Conservation (phyloP, 2,113 vertebrate species). For the Mohoua ochrocephala region DNA sequence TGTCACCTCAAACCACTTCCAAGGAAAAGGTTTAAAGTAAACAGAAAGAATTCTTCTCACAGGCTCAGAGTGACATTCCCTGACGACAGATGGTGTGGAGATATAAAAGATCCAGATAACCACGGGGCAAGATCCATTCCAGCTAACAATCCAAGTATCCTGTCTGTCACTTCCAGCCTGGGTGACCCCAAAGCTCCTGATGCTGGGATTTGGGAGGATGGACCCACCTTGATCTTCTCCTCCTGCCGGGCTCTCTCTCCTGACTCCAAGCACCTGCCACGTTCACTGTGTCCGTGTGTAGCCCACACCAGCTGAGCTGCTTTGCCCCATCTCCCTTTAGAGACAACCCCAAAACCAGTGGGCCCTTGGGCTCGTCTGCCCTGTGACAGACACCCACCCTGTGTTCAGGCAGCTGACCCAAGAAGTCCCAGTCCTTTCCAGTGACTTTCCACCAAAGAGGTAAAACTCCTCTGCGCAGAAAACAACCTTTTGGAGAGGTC, state of each 20-base stretch:
- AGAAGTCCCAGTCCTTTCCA: not conserved
- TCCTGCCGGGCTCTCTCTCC: not conserved
- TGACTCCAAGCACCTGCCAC: not conserved
- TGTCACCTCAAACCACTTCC: not conserved
- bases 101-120: not conserved
- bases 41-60: not conserved
- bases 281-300: rapidly evolving
- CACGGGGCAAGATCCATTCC: not conserved
- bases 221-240: not conserved
- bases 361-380: not conserved
- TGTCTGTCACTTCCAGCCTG: not conserved
- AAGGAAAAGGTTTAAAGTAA: not conserved
- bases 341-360: not conserved
- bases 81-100: not conserved
- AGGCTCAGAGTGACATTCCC: not conserved
- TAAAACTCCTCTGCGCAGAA: not conserved
- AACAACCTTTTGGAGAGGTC: not conserved
- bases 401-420: not conserved
- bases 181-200: not conserved
- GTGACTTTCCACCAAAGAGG: not conserved
- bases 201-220: no score
- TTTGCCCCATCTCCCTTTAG: not conserved
- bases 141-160: not conserved
- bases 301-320: not conserved
- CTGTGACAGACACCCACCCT: not conserved